phyloP scores from a whole-genome alignment of 2,888 invertebrate species.

The Catocala nupta region DNA sequence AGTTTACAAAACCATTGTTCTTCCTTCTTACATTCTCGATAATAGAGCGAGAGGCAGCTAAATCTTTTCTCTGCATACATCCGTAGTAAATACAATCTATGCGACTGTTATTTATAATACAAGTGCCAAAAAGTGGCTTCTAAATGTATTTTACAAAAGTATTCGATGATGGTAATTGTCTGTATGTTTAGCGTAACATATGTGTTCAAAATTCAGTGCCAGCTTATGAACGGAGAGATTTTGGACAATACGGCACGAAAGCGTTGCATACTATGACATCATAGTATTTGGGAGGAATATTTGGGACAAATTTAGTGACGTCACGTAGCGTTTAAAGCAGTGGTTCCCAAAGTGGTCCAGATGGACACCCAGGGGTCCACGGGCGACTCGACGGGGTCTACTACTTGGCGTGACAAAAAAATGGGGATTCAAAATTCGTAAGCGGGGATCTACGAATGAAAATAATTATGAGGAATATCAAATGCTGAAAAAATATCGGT shows the following conservation, averaged over 20 bases:
- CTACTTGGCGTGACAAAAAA: too few species aligned
- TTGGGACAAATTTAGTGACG: not conserved
- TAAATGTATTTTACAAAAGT: constrained; percentile 52
- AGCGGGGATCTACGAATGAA: too few species aligned
- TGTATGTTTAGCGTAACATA: constrained; percentile 49
- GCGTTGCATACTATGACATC: constrained; percentile 47
- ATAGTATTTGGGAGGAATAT: constrained; percentile 8
- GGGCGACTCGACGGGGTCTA: too few species aligned
- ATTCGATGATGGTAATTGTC: constrained; percentile 33
- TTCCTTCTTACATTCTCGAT: too few species aligned
- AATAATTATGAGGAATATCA: too few species aligned
- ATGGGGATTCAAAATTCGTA: too few species aligned
- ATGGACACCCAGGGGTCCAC: too few species aligned
- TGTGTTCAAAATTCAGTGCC: constrained; percentile 76
- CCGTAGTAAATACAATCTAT: constrained; percentile 35
- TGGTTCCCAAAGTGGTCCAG: too few species aligned
- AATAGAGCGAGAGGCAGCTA: too few species aligned
- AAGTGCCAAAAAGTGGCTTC: constrained; percentile 78
- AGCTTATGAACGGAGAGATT: constrained; percentile 52
- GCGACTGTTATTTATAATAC: constrained; percentile 46
- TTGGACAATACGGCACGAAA: constrained; percentile 58
- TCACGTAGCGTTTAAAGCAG: too few species aligned
- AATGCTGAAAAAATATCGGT: too few species aligned
- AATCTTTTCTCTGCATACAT: constrained; percentile 10
- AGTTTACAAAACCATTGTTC: too few species aligned